Base-by-base conservation (phyloP, 1,140 invertebrate genomes). In the Cephus cinctus region DNA sequence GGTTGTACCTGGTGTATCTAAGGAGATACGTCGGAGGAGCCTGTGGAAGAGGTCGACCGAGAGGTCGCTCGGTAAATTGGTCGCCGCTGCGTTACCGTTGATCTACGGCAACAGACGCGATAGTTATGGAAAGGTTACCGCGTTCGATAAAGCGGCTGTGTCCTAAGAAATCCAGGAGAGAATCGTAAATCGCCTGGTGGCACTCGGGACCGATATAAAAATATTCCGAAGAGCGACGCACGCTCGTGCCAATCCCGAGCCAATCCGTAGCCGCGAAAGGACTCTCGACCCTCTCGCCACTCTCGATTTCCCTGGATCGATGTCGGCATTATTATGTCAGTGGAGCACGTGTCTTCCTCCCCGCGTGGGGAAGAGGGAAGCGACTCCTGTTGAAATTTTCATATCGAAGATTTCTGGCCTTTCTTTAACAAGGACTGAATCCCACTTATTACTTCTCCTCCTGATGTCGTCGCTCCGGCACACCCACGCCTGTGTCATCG, bases 121-220 rank as follows among this genome's bases (percentile, higher is more conserved):
- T 69, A 64, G 61, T 67, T 66, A 66, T 67, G 65, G 60, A 67
- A 67, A 66, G 62, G 63, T 67, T 61, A 65, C 58, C 54, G 53
- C 54, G 57, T 50, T 68, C 60, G 54, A 61, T 56, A 64, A 64
- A 65, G 48, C 60, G 54, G 53, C 56, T 55, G 45, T 64, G 59
- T 67, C 65, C 53, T 57, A 61, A 52, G 53, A 57, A 52, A 56
- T 52, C 60, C 30, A 20, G 34, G 50, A 60, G 48, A 47, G 50
- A 63, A 61, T 63, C 57, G 61, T 64, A 64, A 64, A 64, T 64
- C 61, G 52, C 55, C n/a, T n/a, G n/a, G n/a, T n/a, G n/a, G n/a
- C n/a, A n/a, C n/a, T n/a, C n/a, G n/a, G 53, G 53, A 60, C 25
- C 25, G 25, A n/a, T 8, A 8, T 27, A n/a, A n/a, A 27, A 27